Conservation (phyloP, 2,888 invertebrate species). For the Bellardia pandia region DNA sequence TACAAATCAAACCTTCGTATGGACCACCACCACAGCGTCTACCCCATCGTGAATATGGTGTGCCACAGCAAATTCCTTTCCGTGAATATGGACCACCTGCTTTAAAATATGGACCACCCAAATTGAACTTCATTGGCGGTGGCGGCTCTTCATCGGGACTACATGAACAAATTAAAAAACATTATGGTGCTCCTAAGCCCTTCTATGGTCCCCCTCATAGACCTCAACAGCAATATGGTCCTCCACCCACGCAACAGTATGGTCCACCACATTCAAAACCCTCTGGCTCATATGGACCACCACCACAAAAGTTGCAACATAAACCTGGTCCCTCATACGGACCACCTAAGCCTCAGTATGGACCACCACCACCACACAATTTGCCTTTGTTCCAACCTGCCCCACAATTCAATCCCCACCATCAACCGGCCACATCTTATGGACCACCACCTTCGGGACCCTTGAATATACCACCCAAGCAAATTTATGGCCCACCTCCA, state of each 20-base stretch:
- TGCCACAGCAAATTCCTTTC: conserved; percentile 82
- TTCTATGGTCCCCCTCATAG: conserved; percentile 84
- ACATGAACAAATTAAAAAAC: conserved; percentile 82
- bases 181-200: conserved; percentile 83
- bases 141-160: conserved; percentile 80
- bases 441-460: conserved; percentile 81
- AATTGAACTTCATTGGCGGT: conserved; percentile 83
- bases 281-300: conserved; percentile 76
- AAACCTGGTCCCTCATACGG: conserved; percentile 82
- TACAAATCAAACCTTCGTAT: conserved; percentile 81
- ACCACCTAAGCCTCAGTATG: conserved; percentile 81
- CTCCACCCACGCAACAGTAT: conserved; percentile 80
- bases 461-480: conserved; percentile 81
- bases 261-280: conserved; percentile 77
- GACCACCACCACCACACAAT: conserved; percentile 82
- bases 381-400: conserved; percentile 81
- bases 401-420: conserved; percentile 77
- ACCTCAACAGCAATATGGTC: conserved; percentile 77
- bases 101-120: conserved; percentile 85
- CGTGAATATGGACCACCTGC: conserved; percentile 83
- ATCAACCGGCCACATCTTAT: conserved; percentile 79
- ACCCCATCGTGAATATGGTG: conserved; percentile 85
- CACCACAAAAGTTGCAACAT: conserved; percentile 66
- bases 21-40: conserved; percentile 85
- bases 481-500: conserved; percentile 83